These are phyloP conservation scores for Zapornia atra DNA, from an alignment of 2,113 vertebrate species.

Conservation along the genomic window DNA sequence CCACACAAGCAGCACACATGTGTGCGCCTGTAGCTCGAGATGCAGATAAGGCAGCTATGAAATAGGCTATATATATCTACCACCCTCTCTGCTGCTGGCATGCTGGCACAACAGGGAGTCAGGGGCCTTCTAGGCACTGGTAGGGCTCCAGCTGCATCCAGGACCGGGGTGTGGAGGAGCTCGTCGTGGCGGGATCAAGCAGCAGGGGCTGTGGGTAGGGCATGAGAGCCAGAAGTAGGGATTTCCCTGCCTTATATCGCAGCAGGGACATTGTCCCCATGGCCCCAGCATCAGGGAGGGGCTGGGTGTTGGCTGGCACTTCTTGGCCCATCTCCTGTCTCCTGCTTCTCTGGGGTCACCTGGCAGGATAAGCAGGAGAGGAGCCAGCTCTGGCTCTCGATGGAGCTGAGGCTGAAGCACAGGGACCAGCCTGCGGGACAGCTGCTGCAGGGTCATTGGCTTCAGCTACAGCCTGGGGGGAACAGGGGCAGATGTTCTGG, in stretches of 20 bases:
- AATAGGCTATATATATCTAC: not conserved
- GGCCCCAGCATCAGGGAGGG: not conserved
- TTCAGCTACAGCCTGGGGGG: not conserved
- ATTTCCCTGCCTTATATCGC: not conserved
- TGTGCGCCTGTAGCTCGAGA: not conserved
- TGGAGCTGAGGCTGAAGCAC: not conserved
- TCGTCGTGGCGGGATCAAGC: not conserved
- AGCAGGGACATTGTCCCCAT: not conserved
- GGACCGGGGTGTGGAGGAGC: not conserved
- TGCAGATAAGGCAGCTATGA: not conserved
- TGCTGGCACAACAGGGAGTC: not conserved
- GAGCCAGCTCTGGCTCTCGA: not conserved
- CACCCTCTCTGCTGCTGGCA: not conserved
- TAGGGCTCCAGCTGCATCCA: rapidly evolving
- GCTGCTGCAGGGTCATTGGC: not conserved
- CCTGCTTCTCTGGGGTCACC: not conserved
- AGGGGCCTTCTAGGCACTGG: not conserved
- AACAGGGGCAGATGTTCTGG: not conserved
- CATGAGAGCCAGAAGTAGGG: not conserved
- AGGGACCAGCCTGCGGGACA: conserved; percentile 7
- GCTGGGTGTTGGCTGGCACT: not conserved
- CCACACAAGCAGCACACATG: not conserved
- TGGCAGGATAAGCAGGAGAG: not conserved
- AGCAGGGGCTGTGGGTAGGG: rapidly evolving
- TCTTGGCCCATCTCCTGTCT: not conserved